phyloP scores from a whole-genome alignment of 2,888 invertebrate genomes.

The Lamproptera curius region DNA sequence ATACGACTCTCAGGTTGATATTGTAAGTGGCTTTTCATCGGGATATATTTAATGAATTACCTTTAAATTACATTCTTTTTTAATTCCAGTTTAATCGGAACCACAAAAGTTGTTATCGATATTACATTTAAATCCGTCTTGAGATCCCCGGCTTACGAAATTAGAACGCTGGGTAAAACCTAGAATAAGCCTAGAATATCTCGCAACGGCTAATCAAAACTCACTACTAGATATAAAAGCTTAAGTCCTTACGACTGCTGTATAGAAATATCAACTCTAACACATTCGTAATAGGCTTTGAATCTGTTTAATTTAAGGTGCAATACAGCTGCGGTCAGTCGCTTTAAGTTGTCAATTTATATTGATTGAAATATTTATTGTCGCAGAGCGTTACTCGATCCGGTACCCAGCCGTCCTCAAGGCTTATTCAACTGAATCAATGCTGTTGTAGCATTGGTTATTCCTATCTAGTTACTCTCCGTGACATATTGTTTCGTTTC shows the following conservation, averaged over 20 bases:
- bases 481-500: slow-evolving; percentile 18
- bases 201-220: neutral
- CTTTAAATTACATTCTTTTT: no score
- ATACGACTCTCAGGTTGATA: no score
- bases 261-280: neutral
- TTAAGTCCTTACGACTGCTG: neutral
- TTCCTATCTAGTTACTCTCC: slow-evolving; percentile 19
- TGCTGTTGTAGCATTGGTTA: slow-evolving; percentile 11
- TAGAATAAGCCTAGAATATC: neutral
- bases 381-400: slow-evolving; percentile 13
- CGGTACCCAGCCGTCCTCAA: slow-evolving; percentile 12
- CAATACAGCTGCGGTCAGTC: neutral
- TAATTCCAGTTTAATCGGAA: no score
- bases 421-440: slow-evolving; percentile 19
- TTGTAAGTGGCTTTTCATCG: no score
- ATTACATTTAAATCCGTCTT: slow-evolving; percentile 8
- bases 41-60: no score
- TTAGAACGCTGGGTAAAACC: slow-evolving; percentile 8
- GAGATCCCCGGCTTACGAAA: slow-evolving; percentile 12
- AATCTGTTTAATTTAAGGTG: slow-evolving; percentile 1
- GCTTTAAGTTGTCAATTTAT: neutral
- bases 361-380: slow-evolving; percentile 18
- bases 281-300: neutral
- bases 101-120: no score
- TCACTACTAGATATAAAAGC: neutral